Evolutionary conservation across 30 jellyfish, hydroid and myxozoan species (phyloP), one percentile per base, ranked within the genome.

Genomic region (Turritopsis dohrnii): DNA sequence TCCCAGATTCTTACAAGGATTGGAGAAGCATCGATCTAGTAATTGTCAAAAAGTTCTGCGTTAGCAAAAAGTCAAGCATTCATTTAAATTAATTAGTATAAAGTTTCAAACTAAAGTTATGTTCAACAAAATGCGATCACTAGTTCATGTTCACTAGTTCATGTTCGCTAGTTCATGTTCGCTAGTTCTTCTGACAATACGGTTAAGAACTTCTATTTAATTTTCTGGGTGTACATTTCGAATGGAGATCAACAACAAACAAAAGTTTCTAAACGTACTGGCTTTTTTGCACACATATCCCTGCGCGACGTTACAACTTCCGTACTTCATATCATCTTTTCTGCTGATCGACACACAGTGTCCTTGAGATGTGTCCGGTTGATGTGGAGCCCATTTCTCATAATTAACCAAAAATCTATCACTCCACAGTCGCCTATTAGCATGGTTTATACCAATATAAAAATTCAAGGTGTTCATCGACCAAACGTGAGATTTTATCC

Each of bases 1-100:
- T 23, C 77, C 77, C 16, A 69, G 77, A 69, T 69, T 69, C 77
- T 69, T 69, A 69, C 77, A 69, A 69, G 77, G 77, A 23, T 69
- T 69, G 17, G 30, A 0, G 30, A 69, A 69, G 30, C 77, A 69
- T 27, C 28, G 30, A 27, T 69, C 77, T 69, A 69, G 0, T 18
- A 69, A 41, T 41, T 41, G 60, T n/a, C n/a, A n/a, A n/a, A n/a
- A n/a, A n/a, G n/a, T n/a, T n/a, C n/a, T n/a, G n/a, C n/a, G n/a
- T n/a, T n/a, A n/a, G n/a, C n/a, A n/a, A n/a, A n/a, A n/a, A n/a
- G n/a, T n/a, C n/a, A n/a, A n/a, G n/a, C n/a, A n/a, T n/a, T n/a
- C n/a, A n/a, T n/a, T n/a, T n/a, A n/a, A n/a, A n/a, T n/a, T n/a
- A n/a, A n/a, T n/a, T n/a, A n/a, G n/a, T n/a, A n/a, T n/a, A n/a